A percentile compares a stretch with the other conserved stretches of the same genome.
Conservation (phyloP, 92 coral and sea anemone genomes). For the Diadumene lineata region DNA sequence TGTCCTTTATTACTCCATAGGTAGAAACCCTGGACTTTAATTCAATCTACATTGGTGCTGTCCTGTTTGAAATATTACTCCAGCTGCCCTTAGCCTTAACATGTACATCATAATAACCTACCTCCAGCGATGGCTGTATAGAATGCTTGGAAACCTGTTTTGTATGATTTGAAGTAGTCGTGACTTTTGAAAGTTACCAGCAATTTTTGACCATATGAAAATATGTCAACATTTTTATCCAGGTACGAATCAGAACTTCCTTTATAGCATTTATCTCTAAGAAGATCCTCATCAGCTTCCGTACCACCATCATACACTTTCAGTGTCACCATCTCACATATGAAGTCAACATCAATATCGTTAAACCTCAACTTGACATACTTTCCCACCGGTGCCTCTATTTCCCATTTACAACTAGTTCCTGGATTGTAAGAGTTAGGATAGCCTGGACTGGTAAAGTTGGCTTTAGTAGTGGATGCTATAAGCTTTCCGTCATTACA, state of each 20-base stretch:
- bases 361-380: constrained; percentile 27
- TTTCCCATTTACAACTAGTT: constrained; percentile 43
- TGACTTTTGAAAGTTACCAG: constrained; percentile 38
- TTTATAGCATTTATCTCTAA: neutral
- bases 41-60: too few relatives aligned
- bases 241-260: neutral
- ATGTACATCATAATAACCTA: neutral
- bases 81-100: neutral
- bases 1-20: too few relatives aligned
- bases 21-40: too few relatives aligned
- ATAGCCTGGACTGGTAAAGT: constrained; percentile 40
- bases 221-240: neutral
- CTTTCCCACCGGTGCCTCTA: constrained; percentile 47
- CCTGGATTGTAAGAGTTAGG: constrained; percentile 18
- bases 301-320: constrained; percentile 1
- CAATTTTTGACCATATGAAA: constrained; percentile 36
- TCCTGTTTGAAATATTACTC: neutral
- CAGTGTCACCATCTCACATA: neutral
- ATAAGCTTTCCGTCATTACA: neutral
- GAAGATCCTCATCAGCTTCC: neutral
- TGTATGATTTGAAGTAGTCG: neutral
- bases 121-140: constrained; percentile 11
- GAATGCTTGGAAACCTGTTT: constrained; percentile 9
- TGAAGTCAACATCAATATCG: neutral
- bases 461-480: neutral